Base-by-base conservation (phyloP, 2,113 vertebrate species). In the Prochilodus magdalenae region DNA sequence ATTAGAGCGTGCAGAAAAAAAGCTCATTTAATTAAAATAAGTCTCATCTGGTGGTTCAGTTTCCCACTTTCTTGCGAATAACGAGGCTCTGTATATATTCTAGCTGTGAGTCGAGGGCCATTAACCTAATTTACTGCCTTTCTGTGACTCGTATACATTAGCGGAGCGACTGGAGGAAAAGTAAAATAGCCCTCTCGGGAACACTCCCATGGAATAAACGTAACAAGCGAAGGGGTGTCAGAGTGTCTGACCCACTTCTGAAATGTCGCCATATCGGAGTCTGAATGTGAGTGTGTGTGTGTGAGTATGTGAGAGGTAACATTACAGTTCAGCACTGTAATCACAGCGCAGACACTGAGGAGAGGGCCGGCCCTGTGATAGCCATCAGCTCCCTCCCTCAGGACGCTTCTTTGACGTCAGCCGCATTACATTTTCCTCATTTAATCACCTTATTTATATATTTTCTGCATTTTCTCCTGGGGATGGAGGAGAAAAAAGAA, bases 401-500 rank as follows among this genome's bases (percentile, higher is more conserved):
- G 60, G 84, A 72, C 33, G 16, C 60, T 63, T 29, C 30, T 36
- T 79, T 86, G 84, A 83, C 84, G 81, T 86, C 76, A 85, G 67
- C n/a, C 29, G 40, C 24, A 44, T 75, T 62, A 55, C 53, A 80
- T 80, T 76, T 86, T 77, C 77, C 74, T 74, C 22, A 63, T 73
- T 86, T 80, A 80, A 83, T 36, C 70, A 79, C 84, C 57, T 76
- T 66, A 83, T 86, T 79, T 86, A 72, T 71, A 1, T 77, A 77
- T 73, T 60, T 73, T 79, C 77, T 71, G 26, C 70, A 36, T 70
- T 73, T 71, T 73, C 76, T 82, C 51, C 36, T 62, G 49, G 73
- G 69, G 60, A 60, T 4, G 24, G 57, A 26, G 57, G 26, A 60
- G n/a, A 15, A 1, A 11, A n/a, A 13, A n/a, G 26, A 60, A 18